phyloP scores from a whole-genome alignment of 2,888 invertebrate genomes.

The Tetropium fuscum region DNA sequence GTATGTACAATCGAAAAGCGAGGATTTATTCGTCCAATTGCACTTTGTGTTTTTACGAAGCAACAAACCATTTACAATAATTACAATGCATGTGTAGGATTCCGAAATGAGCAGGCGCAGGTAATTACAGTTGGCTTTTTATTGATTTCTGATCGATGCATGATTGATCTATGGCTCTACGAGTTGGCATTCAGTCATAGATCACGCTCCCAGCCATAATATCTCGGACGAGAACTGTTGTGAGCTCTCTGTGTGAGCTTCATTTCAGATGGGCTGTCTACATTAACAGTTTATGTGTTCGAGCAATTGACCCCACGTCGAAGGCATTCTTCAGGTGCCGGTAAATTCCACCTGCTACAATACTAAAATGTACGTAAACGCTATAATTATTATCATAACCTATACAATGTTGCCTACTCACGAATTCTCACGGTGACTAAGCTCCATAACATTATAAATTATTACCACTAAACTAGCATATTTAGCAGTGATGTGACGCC shows the following conservation, averaged over 20 bases:
- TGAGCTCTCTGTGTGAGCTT: conserved; percentile 40
- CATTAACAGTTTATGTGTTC: conserved; percentile 52
- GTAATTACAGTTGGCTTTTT: conserved; percentile 61
- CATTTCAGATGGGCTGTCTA: conserved; percentile 50
- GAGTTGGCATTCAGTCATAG: conserved; percentile 62
- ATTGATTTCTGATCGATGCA: conserved; percentile 62
- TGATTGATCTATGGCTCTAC: conserved; percentile 65
- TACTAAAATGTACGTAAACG: no score
- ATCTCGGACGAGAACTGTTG: conserved; percentile 35
- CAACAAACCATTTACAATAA: conserved; percentile 61
- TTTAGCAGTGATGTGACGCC: no score
- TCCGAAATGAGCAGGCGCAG: conserved; percentile 61
- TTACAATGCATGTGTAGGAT: conserved; percentile 65
- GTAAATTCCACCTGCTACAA: conserved; percentile 22
- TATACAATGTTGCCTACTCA: background rate
- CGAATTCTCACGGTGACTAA: no score
- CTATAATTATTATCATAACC: background rate
- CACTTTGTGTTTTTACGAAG: conserved; percentile 53
- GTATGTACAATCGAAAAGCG: conserved; percentile 49
- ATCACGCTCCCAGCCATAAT: conserved; percentile 58
- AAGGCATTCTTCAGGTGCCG: conserved; percentile 12
- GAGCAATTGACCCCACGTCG: conserved; percentile 36
- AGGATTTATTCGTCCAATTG: conserved; percentile 61
- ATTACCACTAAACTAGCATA: no score
- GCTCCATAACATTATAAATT: background rate